These are phyloP conservation scores for Carcina quercana DNA, from an alignment of 2,888 invertebrate genomes.

Conservation along the genomic window DNA sequence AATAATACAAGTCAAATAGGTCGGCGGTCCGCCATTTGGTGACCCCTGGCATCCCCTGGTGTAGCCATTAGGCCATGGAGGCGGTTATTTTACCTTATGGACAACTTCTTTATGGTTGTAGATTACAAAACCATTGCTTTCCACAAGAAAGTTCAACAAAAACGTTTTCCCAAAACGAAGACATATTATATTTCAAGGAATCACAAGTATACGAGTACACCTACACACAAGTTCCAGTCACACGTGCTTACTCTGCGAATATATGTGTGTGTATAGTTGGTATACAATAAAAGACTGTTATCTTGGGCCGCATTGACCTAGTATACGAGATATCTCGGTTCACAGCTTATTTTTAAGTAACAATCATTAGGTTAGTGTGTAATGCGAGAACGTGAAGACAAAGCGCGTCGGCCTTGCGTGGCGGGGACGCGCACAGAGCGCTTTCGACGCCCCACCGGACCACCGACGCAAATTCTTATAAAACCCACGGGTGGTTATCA, in stretches of 20 bases:
- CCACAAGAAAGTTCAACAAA: too few relatives aligned
- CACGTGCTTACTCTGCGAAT: slow-evolving; percentile 1
- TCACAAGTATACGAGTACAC: neutral
- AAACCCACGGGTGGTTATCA: slow-evolving; percentile 58
- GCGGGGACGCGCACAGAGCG: slow-evolving; percentile 40
- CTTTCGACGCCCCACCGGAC: slow-evolving; percentile 60
- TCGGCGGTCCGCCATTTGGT: too few relatives aligned
- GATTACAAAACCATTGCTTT: too few relatives aligned
- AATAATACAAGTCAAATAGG: too few relatives aligned
- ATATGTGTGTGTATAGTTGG: slow-evolving; percentile 4
- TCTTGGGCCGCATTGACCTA: slow-evolving; percentile 45
- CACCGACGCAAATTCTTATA: slow-evolving; percentile 55
- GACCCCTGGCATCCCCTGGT: too few relatives aligned
- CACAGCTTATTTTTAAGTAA: slow-evolving; percentile 60
- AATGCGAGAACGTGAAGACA: slow-evolving; percentile 61
- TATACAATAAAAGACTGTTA: slow-evolving; percentile 32
- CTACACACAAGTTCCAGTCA: neutral
- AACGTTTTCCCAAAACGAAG: neutral
- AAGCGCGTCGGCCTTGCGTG: slow-evolving; percentile 54
- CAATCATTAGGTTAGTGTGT: slow-evolving; percentile 47
- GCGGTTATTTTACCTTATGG: too few relatives aligned
- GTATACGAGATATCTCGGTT: slow-evolving; percentile 42
- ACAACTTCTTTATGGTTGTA: too few relatives aligned
- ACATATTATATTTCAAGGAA: neutral
- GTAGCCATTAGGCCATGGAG: too few relatives aligned